A percentile compares a stretch with the other conserved stretches of the same genome.
These are phyloP conservation scores for Nephrotoma appendiculata DNA, from an alignment of 2,888 invertebrate genomes.

Conservation along the genomic window DNA sequence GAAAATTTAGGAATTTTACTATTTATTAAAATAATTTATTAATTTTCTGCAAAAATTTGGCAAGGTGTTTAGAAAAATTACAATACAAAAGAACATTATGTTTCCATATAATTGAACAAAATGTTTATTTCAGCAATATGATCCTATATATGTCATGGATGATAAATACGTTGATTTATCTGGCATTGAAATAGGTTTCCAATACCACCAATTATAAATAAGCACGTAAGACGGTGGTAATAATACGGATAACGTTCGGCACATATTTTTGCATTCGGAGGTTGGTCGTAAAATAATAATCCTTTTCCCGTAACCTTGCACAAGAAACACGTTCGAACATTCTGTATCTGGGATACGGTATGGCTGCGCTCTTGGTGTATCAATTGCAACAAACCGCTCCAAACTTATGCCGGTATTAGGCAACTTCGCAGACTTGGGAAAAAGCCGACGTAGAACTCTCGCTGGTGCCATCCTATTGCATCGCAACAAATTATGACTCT, in stretches of 20 bases:
- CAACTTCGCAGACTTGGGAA: slow-evolving; percentile 54
- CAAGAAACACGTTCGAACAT: slow-evolving; percentile 63
- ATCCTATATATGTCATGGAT: slow-evolving; percentile 48
- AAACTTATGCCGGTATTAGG: slow-evolving; percentile 60
- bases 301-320: slow-evolving; percentile 58
- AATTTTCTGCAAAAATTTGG: neutral
- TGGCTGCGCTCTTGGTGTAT: slow-evolving; percentile 48
- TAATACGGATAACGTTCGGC: slow-evolving; percentile 54
- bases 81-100: neutral
- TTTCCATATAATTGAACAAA: neutral
- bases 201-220: slow-evolving; percentile 66
- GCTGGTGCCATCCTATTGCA: slow-evolving; percentile 63
- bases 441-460: slow-evolving; percentile 52
- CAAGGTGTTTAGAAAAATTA: neutral
- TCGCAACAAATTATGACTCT: slow-evolving; percentile 38
- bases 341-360: slow-evolving; percentile 66
- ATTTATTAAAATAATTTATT: neutral
- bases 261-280: slow-evolving; percentile 55
- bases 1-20: neutral
- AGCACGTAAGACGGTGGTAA: slow-evolving; percentile 57
- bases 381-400: slow-evolving; percentile 61
- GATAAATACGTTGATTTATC: slow-evolving; percentile 40
- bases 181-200: slow-evolving; percentile 53
- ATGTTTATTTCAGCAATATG: slow-evolving; percentile 39
- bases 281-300: slow-evolving; percentile 61